Conservation (phyloP, 2,888 invertebrate species). For the Mesorhabditis belari region DNA sequence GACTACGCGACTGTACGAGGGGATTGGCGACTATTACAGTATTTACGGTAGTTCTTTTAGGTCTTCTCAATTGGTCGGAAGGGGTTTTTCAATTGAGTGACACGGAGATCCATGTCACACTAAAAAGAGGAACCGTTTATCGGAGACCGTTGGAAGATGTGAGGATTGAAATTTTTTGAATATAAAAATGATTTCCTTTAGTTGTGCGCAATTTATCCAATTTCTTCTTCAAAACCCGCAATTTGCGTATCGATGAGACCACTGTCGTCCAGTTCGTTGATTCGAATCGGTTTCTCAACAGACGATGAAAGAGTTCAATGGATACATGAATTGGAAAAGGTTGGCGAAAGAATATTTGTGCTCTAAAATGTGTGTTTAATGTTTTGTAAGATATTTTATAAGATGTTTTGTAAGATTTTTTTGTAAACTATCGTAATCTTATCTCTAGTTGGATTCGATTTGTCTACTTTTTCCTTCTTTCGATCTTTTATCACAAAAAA, state of each 20-base stretch:
- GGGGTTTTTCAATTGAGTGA: background rate
- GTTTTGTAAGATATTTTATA: background rate
- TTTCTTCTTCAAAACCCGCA: too few species aligned
- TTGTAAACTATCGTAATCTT: too few species aligned
- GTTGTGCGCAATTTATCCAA: too few species aligned
- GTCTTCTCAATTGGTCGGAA: background rate
- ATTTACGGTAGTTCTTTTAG: background rate
- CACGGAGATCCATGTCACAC: background rate
- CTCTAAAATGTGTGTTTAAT: background rate
- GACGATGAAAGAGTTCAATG: constrained; percentile 7
- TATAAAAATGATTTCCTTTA: too few species aligned
- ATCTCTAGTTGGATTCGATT: too few species aligned
- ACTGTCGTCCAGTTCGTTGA: background rate
- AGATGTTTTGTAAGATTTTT: background rate
- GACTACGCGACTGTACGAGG: too few species aligned
- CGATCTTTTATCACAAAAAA: too few species aligned
- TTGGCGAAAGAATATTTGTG: too few species aligned
- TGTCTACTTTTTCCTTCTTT: too few species aligned
- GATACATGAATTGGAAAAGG: constrained; percentile 2
- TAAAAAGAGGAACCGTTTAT: background rate
- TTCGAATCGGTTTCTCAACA: constrained; percentile 1
- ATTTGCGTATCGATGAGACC: background rate
- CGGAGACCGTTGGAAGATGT: background rate
- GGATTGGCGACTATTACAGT: too few species aligned
- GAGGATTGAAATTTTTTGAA: background rate